These are phyloP conservation scores for Intellagama lesueurii DNA, from an alignment of 2,797 vertebrate genomes.

Conservation along the genomic window DNA sequence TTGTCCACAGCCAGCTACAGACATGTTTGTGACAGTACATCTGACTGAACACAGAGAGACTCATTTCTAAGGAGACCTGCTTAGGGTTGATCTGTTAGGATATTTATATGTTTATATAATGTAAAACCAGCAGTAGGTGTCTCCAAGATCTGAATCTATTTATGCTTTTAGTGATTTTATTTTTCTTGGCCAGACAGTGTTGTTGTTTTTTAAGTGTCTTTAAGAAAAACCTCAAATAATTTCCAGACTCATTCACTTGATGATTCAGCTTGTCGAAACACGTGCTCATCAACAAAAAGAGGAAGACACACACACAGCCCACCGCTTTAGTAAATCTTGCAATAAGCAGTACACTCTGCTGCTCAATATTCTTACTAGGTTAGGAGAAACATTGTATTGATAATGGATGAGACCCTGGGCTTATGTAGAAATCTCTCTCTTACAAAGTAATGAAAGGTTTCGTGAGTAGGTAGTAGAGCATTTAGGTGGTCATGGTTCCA, in stretches of 20 bases:
- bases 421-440: not conserved
- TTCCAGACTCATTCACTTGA: constrained; percentile 12
- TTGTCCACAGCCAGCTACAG: not conserved
- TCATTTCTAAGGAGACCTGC: not conserved
- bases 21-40: not conserved
- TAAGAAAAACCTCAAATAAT: constrained; percentile 26
- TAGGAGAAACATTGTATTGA: no score
- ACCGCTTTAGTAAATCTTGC: constrained; percentile 6
- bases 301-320: not conserved
- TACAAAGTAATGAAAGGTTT: no score
- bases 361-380: not conserved
- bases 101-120: not conserved
- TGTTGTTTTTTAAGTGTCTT: not conserved
- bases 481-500: no score
- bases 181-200: constrained; percentile 26
- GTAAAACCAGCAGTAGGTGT: not conserved
- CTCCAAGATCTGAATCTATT: constrained; percentile 26
- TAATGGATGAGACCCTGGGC: not conserved
- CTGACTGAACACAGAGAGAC: not conserved
- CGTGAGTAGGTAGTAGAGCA: no score
- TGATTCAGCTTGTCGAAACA: constrained; percentile 22
- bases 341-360: not conserved
- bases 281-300: not conserved
- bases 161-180: not conserved
- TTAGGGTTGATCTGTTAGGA: not conserved